These are phyloP conservation scores for Calephelis virginiensis DNA, from an alignment of 1,140 invertebrate genomes.

Conservation along the genomic window DNA sequence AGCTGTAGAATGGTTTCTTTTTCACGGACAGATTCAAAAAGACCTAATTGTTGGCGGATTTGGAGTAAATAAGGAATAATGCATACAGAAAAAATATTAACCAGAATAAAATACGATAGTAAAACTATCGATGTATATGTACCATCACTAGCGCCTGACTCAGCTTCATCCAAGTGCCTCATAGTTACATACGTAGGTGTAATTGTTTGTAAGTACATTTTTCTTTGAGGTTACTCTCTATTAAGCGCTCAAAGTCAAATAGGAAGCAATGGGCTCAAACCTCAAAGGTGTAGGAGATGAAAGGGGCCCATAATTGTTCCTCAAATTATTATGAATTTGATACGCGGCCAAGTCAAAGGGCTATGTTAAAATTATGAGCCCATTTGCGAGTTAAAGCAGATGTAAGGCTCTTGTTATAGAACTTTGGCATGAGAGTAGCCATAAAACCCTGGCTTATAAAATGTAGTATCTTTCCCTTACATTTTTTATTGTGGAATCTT, in stretches of 20 bases:
- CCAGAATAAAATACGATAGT: neutral
- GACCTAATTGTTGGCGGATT: too few species aligned
- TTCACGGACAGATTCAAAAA: too few species aligned
- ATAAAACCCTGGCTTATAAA: constrained; percentile 4
- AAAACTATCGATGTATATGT: neutral
- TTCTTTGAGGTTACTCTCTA: constrained; percentile 78
- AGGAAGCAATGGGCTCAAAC: constrained; percentile 62
- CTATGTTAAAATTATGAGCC: constrained; percentile 47
- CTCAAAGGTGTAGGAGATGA: constrained; percentile 70
- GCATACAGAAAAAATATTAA: too few species aligned
- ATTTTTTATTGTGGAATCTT: constrained; percentile 5
- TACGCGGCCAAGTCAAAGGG: constrained; percentile 62
- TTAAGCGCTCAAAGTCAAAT: constrained; percentile 74
- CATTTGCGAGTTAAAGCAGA: constrained; percentile 31
- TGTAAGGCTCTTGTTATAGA: constrained; percentile 11
- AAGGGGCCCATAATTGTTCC: constrained; percentile 70
- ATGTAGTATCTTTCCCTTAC: neutral
- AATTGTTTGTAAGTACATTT: constrained; percentile 77
- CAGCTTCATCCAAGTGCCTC: constrained; percentile 62
- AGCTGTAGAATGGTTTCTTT: too few species aligned
- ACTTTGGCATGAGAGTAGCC: constrained; percentile 18
- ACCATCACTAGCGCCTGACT: constrained; percentile 53
- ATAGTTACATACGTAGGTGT: constrained; percentile 74
- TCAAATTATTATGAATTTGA: constrained; percentile 76
- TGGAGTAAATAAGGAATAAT: too few species aligned